phyloP scores from a whole-genome alignment of 2,113 vertebrate species.

The Campylomormyrus tamandua region DNA sequence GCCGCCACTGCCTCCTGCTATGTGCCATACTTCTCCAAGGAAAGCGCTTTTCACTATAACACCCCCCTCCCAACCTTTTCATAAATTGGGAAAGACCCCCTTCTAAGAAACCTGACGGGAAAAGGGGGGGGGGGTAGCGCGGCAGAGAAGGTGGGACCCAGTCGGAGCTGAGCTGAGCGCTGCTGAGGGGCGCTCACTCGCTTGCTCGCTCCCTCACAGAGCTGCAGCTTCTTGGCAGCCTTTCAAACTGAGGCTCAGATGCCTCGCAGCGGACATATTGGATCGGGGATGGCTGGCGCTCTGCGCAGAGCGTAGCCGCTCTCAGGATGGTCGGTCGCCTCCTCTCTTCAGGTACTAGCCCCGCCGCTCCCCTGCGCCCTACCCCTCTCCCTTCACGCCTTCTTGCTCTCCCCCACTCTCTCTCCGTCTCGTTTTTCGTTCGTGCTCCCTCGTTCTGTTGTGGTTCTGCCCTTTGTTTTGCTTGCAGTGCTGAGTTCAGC shows the following conservation, averaged over 20 bases:
- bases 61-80: constrained; percentile 22
- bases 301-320: constrained; percentile 53
- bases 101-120: constrained; percentile 6
- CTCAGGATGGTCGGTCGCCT: constrained; percentile 57
- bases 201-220: constrained; percentile 39
- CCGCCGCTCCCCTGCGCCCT: background rate
- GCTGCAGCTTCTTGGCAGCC: constrained; percentile 52
- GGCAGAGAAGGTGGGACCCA: constrained; percentile 40
- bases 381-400: background rate
- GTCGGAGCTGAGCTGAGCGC: constrained; percentile 26
- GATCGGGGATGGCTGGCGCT: constrained; percentile 51
- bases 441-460: background rate
- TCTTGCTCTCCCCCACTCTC: no score
- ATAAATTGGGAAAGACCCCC: constrained; percentile 26
- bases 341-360: constrained; percentile 55
- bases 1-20: constrained; percentile 14
- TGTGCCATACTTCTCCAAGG: constrained; percentile 43
- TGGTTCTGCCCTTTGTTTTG: constrained; percentile 25
- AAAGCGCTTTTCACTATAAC: background rate
- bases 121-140: constrained; percentile 19
- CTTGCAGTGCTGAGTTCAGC: background rate
- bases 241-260: constrained; percentile 56
- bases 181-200: constrained; percentile 45
- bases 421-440: background rate
- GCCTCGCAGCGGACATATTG: constrained; percentile 52